These are phyloP conservation scores for Lycopodina hypogea DNA, from an alignment of 37 sponge, comb jelly and placozoan genomes.

Conservation along the genomic window DNA sequence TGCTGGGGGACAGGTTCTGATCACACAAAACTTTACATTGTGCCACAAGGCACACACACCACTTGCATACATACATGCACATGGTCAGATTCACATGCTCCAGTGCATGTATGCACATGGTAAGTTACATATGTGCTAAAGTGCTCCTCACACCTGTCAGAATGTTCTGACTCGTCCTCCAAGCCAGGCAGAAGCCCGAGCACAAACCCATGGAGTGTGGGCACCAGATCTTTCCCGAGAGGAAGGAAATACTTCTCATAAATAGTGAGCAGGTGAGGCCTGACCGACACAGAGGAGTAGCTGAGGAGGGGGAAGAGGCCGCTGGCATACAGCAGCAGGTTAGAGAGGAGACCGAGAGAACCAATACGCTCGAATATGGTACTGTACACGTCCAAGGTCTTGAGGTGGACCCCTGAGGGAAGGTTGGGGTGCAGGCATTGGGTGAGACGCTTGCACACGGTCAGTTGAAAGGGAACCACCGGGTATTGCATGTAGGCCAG, in stretches of 20 bases:
- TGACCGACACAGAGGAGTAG: conserved; percentile 76
- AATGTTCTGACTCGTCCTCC: conserved; percentile 79
- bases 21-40: too few species aligned
- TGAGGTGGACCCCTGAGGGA: conserved; percentile 84
- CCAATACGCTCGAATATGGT: conserved; percentile 81
- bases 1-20: too few species aligned
- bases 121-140: background rate
- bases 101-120: background rate
- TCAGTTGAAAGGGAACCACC: conserved; percentile 67
- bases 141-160: conserved; percentile 30
- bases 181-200: conserved; percentile 83
- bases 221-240: conserved; percentile 65
- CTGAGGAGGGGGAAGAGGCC: conserved; percentile 84
- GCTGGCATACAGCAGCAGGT: conserved; percentile 69
- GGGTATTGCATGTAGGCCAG: conserved; percentile 78
- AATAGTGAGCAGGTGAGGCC: conserved; percentile 66
- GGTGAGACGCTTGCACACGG: conserved; percentile 79
- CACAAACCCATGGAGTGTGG: conserved; percentile 75
- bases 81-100: background rate
- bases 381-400: conserved; percentile 75
- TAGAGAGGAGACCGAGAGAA: conserved; percentile 40
- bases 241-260: conserved; percentile 79
- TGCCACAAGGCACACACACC: background rate
- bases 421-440: conserved; percentile 93
- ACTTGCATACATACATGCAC: conserved; percentile 18